phyloP scores from a whole-genome alignment of 1,140 invertebrate species.

The Heliconius hermathena region DNA sequence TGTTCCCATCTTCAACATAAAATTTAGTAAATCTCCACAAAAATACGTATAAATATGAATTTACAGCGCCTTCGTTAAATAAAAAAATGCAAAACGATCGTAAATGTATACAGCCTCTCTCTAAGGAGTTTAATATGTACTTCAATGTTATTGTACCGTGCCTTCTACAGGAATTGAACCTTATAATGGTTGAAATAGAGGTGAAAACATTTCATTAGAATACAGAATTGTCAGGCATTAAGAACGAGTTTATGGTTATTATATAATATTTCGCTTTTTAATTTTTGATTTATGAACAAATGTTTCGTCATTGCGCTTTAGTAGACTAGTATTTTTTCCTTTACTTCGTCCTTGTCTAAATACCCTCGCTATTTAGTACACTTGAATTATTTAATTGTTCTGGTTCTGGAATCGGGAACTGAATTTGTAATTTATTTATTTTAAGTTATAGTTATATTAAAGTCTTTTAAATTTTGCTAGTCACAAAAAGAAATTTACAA shows the following conservation, averaged over 20 bases:
- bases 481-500: too few species aligned
- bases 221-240: slow-evolving; percentile 14
- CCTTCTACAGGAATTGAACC: not conserved
- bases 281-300: slow-evolving; percentile 6
- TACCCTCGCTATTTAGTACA: too few species aligned
- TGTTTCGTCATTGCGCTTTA: not conserved
- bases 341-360: too few species aligned
- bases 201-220: not conserved
- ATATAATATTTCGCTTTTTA: slow-evolving; percentile 9
- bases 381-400: too few species aligned
- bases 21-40: not conserved
- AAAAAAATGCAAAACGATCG: slow-evolving; percentile 30
- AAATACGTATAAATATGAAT: slow-evolving; percentile 28
- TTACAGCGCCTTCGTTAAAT: slow-evolving; percentile 19
- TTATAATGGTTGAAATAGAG: not conserved
- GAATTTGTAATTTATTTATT: too few species aligned
- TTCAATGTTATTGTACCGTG: slow-evolving; percentile 5
- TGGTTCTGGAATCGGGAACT: too few species aligned
- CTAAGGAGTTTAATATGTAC: slow-evolving; percentile 24
- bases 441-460: too few species aligned
- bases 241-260: slow-evolving; percentile 8
- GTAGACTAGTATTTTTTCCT: not conserved
- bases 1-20: not conserved
- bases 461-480: too few species aligned
- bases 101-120: slow-evolving; percentile 26